A percentile compares a stretch with the other conserved stretches of the same genome.
Evolutionary conservation across 2,888 invertebrate genomes (phyloP).

Genomic region (Drosophila subsilvestris): DNA sequence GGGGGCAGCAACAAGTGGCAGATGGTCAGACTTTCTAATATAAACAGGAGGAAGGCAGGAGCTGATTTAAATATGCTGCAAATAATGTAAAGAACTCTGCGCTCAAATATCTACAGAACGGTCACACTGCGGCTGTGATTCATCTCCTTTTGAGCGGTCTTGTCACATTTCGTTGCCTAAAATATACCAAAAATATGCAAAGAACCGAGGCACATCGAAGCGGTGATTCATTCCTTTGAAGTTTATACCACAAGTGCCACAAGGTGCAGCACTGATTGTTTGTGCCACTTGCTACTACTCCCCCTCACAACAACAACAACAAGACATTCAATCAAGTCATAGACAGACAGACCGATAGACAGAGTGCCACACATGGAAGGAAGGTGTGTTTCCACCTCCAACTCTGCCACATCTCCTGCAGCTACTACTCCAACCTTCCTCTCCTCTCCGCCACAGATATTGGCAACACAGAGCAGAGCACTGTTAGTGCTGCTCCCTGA

Average conservation of each 20-base stretch:
- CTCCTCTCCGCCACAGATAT: not conserved
- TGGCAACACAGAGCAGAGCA: not conserved
- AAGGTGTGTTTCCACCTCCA: slow-evolving; percentile 7
- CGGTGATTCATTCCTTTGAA: not conserved
- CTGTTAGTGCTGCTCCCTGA: slow-evolving; percentile 4
- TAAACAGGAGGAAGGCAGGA: not conserved
- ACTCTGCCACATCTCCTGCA: slow-evolving; percentile 10
- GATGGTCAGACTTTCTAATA: slow-evolving; percentile 33
- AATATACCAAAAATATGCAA: not conserved
- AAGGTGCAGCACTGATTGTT: not conserved
- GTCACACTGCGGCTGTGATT: not conserved
- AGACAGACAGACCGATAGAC: not conserved
- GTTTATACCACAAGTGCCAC: slow-evolving; percentile 1
- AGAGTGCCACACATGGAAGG: not conserved
- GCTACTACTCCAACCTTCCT: not conserved
- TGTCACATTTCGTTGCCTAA: not conserved
- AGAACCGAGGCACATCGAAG: not conserved
- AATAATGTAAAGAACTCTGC: too few relatives aligned
- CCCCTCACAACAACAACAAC: not conserved
- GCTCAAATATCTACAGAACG: too few relatives aligned
- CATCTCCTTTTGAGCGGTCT: not conserved
- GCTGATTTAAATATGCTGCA: too few relatives aligned
- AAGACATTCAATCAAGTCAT: slow-evolving; percentile 8
- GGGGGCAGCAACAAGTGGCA: slow-evolving; percentile 6
- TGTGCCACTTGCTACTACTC: slow-evolving; percentile 21